Evolutionary conservation across 2,888 invertebrate species (phyloP).

Genomic region (Drosophila mimica): DNA sequence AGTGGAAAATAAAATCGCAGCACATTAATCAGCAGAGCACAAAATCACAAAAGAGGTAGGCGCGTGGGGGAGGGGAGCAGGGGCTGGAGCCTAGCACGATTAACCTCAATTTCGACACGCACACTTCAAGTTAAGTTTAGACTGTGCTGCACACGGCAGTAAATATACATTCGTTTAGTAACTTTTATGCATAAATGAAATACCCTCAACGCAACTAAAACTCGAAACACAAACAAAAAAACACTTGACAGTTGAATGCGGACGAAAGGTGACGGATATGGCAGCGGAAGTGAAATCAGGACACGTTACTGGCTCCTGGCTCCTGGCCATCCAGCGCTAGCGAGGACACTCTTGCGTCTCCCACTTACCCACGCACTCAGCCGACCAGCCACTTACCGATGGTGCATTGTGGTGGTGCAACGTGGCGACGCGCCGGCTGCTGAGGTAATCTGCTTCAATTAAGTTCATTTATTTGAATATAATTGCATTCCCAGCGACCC

Average conservation of each 20-base stretch:
- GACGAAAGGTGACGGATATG: conserved; percentile 45
- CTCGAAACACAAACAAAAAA: conserved; percentile 36
- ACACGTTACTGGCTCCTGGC: conserved; percentile 45
- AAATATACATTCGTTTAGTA: conserved; percentile 61
- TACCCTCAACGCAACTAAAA: conserved; percentile 19
- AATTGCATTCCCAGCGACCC: conserved; percentile 66
- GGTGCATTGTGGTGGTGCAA: conserved; percentile 28
- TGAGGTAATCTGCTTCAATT: conserved; percentile 79
- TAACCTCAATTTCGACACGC: conserved; percentile 59
- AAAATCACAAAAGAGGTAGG: background rate
- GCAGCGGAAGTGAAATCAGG: conserved; percentile 69
- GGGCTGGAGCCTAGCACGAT: conserved; percentile 15
- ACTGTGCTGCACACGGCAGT: conserved; percentile 12
- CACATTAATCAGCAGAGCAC: conserved; percentile 45
- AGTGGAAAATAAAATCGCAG: conserved; percentile 45
- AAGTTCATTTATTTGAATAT: conserved; percentile 77
- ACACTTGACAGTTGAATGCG: conserved; percentile 53
- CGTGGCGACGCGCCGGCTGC: conserved; percentile 38
- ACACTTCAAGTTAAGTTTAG: conserved; percentile 17
- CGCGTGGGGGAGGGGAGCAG: background rate
- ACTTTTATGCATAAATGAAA: conserved; percentile 36
- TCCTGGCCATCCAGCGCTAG: conserved; percentile 16
- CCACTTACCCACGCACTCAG: background rate
- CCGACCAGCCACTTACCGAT: conserved; percentile 4
- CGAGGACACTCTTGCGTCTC: conserved; percentile 45